Conservation (phyloP, 2,113 vertebrate species). For the Arothron firmamentum region DNA sequence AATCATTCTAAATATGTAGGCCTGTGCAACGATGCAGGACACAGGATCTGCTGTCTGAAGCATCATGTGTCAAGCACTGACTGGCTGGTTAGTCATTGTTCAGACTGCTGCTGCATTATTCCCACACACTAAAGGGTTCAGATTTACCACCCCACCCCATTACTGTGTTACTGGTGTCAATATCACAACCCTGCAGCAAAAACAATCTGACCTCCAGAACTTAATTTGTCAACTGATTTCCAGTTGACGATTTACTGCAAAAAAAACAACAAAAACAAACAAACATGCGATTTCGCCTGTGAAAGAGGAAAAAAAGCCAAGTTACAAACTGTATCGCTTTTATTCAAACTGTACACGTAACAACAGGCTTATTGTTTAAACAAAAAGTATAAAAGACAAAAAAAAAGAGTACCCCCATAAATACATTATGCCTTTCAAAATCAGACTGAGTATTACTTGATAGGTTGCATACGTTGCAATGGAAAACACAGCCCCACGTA, state of each 20-base stretch:
- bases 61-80: slow-evolving; percentile 16
- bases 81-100: background rate
- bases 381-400: slow-evolving; percentile 42
- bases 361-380: slow-evolving; percentile 53
- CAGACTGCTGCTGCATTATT: background rate
- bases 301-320: slow-evolving; percentile 27
- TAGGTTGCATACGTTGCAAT: slow-evolving; percentile 58
- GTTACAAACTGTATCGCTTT: slow-evolving; percentile 65
- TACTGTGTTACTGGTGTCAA: slow-evolving; percentile 2
- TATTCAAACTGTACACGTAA: slow-evolving; percentile 70
- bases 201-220: slow-evolving; percentile 6
- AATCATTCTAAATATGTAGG: too few relatives aligned
- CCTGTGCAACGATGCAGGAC: slow-evolving; percentile 10
- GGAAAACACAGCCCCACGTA: slow-evolving; percentile 19
- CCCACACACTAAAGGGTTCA: background rate
- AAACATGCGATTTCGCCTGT: background rate
- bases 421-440: slow-evolving; percentile 59
- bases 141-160: too few relatives aligned
- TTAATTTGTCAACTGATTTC: slow-evolving; percentile 12
- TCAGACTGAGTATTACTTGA: slow-evolving; percentile 42
- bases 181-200: slow-evolving; percentile 1
- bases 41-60: background rate
- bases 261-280: too few relatives aligned
- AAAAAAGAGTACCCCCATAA: slow-evolving; percentile 63
- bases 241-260: background rate